phyloP scores from a whole-genome alignment of 2,888 invertebrate genomes.

The Ethmia dodecea region DNA sequence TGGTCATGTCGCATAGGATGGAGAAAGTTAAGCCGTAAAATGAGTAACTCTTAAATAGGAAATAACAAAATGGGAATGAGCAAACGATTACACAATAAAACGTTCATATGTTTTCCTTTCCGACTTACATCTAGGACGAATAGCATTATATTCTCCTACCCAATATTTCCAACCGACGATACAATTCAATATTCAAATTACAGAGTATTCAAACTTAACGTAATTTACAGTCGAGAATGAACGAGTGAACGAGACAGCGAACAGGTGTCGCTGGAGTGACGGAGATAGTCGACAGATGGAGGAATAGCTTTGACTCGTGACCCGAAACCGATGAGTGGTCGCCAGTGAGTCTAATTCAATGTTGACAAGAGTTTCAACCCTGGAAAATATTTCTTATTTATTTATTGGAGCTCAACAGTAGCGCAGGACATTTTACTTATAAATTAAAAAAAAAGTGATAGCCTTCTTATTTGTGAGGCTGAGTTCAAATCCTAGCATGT shows the following conservation, averaged over 20 bases:
- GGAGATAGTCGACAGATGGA: conserved; percentile 62
- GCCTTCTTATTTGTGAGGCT: too few relatives aligned
- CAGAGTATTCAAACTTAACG: conserved; percentile 36
- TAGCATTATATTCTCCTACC: conserved; percentile 21
- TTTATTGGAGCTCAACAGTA: too few relatives aligned
- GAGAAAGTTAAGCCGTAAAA: conserved; percentile 28
- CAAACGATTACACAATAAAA: conserved; percentile 30
- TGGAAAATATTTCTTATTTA: too few relatives aligned
- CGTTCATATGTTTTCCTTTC: conserved; percentile 12
- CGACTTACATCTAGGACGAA: conserved; percentile 17
- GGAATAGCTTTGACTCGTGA: conserved; percentile 32
- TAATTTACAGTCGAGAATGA: conserved; percentile 45
- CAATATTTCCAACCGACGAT: conserved; percentile 17
- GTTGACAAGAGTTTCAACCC: conserved; percentile 47
- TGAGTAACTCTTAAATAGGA: conserved; percentile 22
- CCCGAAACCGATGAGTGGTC: conserved; percentile 26
- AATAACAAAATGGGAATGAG: conserved; percentile 37
- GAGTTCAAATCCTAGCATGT: too few relatives aligned
- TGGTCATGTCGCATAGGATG: conserved; percentile 68
- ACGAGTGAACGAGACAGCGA: conserved; percentile 54
- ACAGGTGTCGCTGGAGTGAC: conserved; percentile 53
- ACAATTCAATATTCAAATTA: conserved; percentile 19
- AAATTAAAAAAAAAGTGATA: too few relatives aligned
- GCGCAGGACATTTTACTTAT: too few relatives aligned
- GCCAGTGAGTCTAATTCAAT: conserved; percentile 40